phyloP scores from a whole-genome alignment of 2,113 vertebrate species.

The Jaculus jaculus region DNA sequence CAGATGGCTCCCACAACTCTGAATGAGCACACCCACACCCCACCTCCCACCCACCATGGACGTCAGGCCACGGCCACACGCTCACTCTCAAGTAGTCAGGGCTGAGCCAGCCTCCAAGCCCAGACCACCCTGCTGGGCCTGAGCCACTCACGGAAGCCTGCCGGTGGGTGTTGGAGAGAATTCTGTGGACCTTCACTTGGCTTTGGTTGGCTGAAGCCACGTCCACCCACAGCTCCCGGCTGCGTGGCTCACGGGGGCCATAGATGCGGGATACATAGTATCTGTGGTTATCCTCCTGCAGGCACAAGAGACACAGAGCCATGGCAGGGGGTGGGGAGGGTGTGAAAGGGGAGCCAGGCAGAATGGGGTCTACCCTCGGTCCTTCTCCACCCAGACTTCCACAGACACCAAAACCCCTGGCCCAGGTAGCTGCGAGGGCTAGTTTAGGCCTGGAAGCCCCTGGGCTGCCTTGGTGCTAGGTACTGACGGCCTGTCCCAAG shows the following conservation, averaged over 20 bases:
- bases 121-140: background rate
- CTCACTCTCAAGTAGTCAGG: background rate
- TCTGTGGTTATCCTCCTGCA: slow-evolving; percentile 91
- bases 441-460: background rate
- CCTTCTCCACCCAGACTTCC: background rate
- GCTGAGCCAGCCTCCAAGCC: background rate
- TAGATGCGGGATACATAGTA: slow-evolving; percentile 93
- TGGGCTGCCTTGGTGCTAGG: background rate
- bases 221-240: slow-evolving; percentile 91
- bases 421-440: background rate
- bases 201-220: slow-evolving; percentile 85
- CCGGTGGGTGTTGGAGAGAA: slow-evolving; percentile 94
- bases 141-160: slow-evolving; percentile 92
- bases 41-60: background rate
- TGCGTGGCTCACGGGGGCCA: slow-evolving; percentile 86
- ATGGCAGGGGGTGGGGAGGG: background rate
- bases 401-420: background rate
- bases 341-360: background rate
- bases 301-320: background rate
- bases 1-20: background rate
- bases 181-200: slow-evolving; percentile 91
- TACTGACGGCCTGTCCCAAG: background rate
- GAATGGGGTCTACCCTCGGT: background rate
- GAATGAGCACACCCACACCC: background rate
- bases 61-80: background rate